phyloP scores from a whole-genome alignment of 92 coral and sea anemone genomes.

The Pocillopora meandrina region DNA sequence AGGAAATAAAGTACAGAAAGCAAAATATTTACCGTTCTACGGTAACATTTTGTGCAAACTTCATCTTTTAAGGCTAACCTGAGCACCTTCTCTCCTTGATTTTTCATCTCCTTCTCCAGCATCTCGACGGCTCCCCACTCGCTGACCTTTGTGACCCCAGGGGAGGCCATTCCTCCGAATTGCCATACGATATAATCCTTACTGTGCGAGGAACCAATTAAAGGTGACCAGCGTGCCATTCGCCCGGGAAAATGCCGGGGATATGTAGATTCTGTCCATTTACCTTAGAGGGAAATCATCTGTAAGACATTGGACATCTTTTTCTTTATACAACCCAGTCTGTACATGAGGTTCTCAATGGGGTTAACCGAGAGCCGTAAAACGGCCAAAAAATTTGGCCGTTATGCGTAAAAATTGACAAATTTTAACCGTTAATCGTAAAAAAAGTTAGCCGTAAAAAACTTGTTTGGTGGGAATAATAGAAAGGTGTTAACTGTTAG shows the following conservation, averaged over 20 bases:
- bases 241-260: constrained; percentile 87
- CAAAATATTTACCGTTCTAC: not conserved
- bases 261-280: constrained; percentile 83
- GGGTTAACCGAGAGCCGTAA: too few relatives aligned
- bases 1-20: not conserved
- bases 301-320: not conserved
- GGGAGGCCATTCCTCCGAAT: constrained; percentile 83
- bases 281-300: constrained; percentile 47
- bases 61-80: constrained; percentile 34
- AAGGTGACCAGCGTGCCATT: constrained; percentile 91
- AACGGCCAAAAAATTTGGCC: too few relatives aligned
- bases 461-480: too few relatives aligned
- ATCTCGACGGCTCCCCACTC: constrained; percentile 88
- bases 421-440: too few relatives aligned
- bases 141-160: constrained; percentile 77
- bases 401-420: too few relatives aligned
- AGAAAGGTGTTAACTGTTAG: too few relatives aligned
- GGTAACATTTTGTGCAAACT: too few relatives aligned
- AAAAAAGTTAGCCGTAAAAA: too few relatives aligned
- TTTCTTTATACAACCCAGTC: not conserved
- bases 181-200: constrained; percentile 77
- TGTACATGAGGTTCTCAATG: not conserved
- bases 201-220: constrained; percentile 94
- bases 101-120: constrained; percentile 69
- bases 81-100: constrained; percentile 53